Conservation (phyloP, 1,140 invertebrate species). For the Bombus pyrosoma region DNA sequence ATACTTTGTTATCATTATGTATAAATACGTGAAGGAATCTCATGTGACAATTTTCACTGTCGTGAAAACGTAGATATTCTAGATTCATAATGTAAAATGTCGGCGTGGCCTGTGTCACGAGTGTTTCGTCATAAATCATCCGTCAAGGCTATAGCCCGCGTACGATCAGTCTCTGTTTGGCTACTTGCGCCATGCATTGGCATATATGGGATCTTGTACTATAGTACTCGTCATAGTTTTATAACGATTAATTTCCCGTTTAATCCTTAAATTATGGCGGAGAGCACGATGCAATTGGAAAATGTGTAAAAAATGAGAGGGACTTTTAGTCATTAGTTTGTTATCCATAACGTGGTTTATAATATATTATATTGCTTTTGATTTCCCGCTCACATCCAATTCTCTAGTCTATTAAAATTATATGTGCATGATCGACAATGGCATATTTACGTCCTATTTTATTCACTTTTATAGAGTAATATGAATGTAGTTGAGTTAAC, state of each 20-base stretch:
- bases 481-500: not conserved
- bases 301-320: constrained; percentile 41
- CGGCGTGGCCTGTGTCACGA: constrained; percentile 33
- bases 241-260: constrained; percentile 35
- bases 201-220: constrained; percentile 55
- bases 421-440: constrained; percentile 3
- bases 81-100: constrained; percentile 37
- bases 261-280: not conserved
- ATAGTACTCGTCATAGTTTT: constrained; percentile 40
- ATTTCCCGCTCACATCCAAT: constrained; percentile 53
- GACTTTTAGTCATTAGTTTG: constrained; percentile 65
- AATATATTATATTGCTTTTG: constrained; percentile 39
- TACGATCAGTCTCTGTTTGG: constrained; percentile 60
- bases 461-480: not conserved
- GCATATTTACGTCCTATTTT: not conserved
- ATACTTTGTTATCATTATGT: constrained; percentile 37
- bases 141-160: constrained; percentile 66
- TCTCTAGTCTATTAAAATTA: not conserved
- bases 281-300: not conserved
- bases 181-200: constrained; percentile 67
- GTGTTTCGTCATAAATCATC: constrained; percentile 51
- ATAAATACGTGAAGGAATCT: constrained; percentile 14
- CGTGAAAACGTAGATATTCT: constrained; percentile 13
- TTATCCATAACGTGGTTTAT: constrained; percentile 37
- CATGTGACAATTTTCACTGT: constrained; percentile 22